Base-by-base conservation (phyloP, 2,113 vertebrate genomes). In the Phylloscopus trochilus region DNA sequence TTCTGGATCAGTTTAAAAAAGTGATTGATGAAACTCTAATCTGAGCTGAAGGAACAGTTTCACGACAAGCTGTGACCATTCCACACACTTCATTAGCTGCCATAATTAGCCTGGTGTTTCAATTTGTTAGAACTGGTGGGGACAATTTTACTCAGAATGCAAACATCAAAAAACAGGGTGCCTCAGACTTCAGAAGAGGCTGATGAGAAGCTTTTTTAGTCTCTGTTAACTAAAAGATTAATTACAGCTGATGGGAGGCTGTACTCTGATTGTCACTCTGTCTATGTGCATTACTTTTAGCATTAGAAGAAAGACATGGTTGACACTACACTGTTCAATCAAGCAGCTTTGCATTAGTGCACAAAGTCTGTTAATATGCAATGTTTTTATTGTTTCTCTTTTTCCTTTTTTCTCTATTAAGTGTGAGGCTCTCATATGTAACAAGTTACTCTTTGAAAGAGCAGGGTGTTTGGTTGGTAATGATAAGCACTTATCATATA, bases 1-100 rank as follows among this genome's bases (percentile, higher is more conserved):
- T 98, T 98, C 98, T 97, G 98, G 97, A 98, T 98, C 98, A 98
- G 98, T 99, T 98, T 98, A 97, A 99, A 99, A 98, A 98, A 98
- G 98, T 99, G 99, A 99, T 98, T 99, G 98, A 98, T 98, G 98
- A 98, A 98, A 98, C 98, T 98, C 98, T 99, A 99, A 99, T 99
- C 98, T 96, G 96, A 99, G 98, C 97, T 98, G 99, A 99, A 98
- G 97, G 98, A 98, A 98, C 98, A 97, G 98, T 98, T 99, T 97
- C 98, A 98, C 98, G 94, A 98, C 96, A 98, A 99, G 98, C 98
- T 98, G 98, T 98, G 98, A 98, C 99, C 99, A 98, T 98, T 98
- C 98, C 98, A 97, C 98, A 98, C 98, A 99, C 99, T 99, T 99
- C 99, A 99, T 99, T 99, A 99, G 98, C 98, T 98, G 97, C 98